phyloP scores from a whole-genome alignment of 2,888 invertebrate species.

The Sarcophaga caerulescens region DNA sequence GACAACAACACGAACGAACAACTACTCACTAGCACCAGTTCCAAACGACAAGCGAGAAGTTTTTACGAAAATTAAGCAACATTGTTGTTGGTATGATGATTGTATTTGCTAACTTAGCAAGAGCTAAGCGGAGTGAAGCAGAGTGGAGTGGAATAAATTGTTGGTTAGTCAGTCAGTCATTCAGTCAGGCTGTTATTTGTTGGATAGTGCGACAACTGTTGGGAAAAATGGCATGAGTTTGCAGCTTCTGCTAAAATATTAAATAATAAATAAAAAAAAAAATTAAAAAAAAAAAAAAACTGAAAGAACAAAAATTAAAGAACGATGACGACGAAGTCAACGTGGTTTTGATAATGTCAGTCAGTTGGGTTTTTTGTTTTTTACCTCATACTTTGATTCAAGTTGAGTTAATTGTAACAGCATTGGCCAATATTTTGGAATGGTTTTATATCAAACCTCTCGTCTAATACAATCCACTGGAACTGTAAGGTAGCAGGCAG shows the following conservation, averaged over 20 bases:
- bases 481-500: not conserved
- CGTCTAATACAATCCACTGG: conserved; percentile 9
- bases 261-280: not conserved
- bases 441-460: conserved; percentile 26
- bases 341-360: conserved; percentile 56
- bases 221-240: conserved; percentile 35
- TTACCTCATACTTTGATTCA: conserved; percentile 38
- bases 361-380: conserved; percentile 13
- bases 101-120: conserved; percentile 9
- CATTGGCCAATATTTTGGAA: conserved; percentile 32
- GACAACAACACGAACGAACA: conserved; percentile 7
- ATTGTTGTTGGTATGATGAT: not conserved
- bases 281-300: not conserved
- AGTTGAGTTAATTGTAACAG: conserved; percentile 44
- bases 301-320: not conserved
- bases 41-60: conserved; percentile 41
- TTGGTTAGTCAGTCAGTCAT: conserved; percentile 3
- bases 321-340: conserved; percentile 49
- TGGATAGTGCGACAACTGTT: conserved; percentile 4
- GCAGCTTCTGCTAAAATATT: conserved; percentile 50
- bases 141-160: not conserved
- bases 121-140: conserved; percentile 24
- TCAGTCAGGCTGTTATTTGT: not conserved
- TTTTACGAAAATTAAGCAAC: conserved; percentile 23
- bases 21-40: conserved; percentile 3